These are phyloP conservation scores for Prunella strophiata DNA, from an alignment of 2,797 vertebrate species.

Conservation along the genomic window DNA sequence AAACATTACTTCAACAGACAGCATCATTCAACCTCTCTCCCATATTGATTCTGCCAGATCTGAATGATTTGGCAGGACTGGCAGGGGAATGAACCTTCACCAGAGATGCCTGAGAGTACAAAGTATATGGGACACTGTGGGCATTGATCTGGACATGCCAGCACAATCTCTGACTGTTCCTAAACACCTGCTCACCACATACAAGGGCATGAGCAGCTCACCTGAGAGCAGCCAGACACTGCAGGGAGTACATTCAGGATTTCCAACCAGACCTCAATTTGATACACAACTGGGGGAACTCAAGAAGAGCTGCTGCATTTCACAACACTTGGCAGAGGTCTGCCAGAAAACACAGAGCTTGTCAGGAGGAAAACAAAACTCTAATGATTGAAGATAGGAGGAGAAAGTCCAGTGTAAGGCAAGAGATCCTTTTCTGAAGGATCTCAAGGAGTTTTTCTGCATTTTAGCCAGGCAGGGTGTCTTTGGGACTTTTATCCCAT, in stretches of 20 bases:
- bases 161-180: neutral
- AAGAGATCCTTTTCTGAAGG: neutral
- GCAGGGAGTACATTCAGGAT: neutral
- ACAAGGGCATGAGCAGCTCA: neutral
- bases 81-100: neutral
- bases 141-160: neutral
- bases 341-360: neutral
- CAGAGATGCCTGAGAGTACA: neutral
- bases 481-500: neutral
- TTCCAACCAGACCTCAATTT: neutral
- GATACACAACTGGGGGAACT: neutral
- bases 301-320: neutral
- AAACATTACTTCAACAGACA: neutral
- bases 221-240: neutral
- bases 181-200: neutral
- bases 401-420: neutral
- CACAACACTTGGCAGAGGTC: neutral
- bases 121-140: neutral
- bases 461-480: neutral
- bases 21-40: neutral
- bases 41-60: neutral
- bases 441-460: neutral
- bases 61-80: neutral
- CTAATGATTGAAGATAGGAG: neutral
- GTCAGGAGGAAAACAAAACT: neutral